Conservation (phyloP, 2,113 vertebrate species). For the Meleagris gallopavo region DNA sequence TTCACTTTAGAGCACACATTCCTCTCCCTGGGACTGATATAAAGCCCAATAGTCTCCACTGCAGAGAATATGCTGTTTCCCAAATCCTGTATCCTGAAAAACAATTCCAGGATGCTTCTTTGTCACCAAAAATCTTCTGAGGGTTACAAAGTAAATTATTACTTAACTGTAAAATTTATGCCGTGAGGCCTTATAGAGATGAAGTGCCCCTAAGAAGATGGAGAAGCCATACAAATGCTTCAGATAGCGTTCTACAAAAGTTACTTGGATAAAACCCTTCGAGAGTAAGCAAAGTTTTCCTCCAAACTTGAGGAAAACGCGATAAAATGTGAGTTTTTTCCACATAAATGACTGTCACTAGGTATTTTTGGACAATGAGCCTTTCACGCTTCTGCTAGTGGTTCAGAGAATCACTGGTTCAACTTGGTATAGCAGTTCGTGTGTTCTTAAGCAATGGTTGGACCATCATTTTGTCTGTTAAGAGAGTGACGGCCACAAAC, state of each 20-base stretch:
- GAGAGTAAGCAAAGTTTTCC: neutral
- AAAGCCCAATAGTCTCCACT: neutral
- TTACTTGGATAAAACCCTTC: neutral
- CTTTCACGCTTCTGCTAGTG: neutral
- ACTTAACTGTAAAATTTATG: neutral
- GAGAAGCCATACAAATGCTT: neutral
- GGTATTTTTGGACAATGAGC: fast-evolving
- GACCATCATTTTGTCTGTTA: neutral
- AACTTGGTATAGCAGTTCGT: neutral
- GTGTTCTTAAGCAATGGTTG: neutral
- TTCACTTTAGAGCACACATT: neutral
- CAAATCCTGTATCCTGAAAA: neutral
- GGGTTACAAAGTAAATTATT: neutral
- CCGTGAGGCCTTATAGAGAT: neutral
- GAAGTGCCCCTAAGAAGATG: neutral
- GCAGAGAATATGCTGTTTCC: neutral
- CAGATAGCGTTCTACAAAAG: neutral
- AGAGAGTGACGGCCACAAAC: neutral
- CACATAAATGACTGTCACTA: neutral
- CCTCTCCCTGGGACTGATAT: neutral
- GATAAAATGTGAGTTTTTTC: neutral
- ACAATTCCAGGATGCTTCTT: neutral
- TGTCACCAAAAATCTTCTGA: neutral
- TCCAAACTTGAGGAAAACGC: neutral
- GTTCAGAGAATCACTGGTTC: neutral